These are phyloP conservation scores for Oenanthe melanoleuca DNA, from an alignment of 2,113 vertebrate species.

Conservation along the genomic window DNA sequence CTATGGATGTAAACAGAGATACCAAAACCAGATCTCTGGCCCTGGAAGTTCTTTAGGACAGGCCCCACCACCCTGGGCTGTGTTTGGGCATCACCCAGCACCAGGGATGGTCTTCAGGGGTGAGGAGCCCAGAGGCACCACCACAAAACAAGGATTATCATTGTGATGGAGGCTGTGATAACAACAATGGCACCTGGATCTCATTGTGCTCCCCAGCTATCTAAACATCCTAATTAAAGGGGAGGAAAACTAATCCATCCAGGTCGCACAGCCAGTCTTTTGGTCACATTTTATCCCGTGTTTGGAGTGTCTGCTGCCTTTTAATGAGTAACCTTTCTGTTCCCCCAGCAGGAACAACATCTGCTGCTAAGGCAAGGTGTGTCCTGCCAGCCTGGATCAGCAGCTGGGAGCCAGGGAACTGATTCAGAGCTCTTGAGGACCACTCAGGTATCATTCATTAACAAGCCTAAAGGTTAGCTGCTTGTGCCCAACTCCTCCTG, in stretches of 20 bases:
- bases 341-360: background rate
- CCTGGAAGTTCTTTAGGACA: background rate
- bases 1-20: background rate
- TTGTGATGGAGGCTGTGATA: background rate
- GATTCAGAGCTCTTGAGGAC: slow-evolving; percentile 10
- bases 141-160: background rate
- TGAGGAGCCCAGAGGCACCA: background rate
- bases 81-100: background rate
- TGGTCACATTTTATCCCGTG: background rate
- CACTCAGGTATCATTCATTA: slow-evolving; percentile 52
- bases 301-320: slow-evolving; percentile 7
- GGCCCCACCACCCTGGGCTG: background rate
- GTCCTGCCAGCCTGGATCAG: background rate
- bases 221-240: background rate
- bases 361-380: background rate
- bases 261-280: background rate
- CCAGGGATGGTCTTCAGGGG: background rate
- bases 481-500: background rate
- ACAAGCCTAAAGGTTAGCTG: slow-evolving; percentile 6
- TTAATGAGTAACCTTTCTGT: slow-evolving; percentile 14
- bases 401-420: background rate
- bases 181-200: background rate
- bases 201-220: background rate
- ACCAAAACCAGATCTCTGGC: background rate
- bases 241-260: background rate